Evolutionary conservation across 2,113 vertebrate genomes (phyloP).

Genomic region (Pseudopodoces humilis): DNA sequence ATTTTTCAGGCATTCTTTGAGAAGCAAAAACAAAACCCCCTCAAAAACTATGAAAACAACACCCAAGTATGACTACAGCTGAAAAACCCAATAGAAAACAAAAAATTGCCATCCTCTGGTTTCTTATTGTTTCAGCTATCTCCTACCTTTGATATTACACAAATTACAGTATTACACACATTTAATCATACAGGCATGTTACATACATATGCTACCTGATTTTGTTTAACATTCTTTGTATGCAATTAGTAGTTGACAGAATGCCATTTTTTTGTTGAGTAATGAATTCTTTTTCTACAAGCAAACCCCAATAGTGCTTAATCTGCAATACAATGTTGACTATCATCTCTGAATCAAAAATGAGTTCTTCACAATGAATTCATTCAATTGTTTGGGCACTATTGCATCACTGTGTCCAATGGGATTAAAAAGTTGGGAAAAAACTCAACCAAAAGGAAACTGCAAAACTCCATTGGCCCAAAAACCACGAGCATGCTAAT

Average conservation of each 20-base stretch:
- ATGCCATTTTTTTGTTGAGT: neutral
- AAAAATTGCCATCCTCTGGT: neutral
- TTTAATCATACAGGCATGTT: neutral
- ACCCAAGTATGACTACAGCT: neutral
- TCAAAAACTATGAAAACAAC: neutral
- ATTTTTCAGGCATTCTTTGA: constrained; percentile 24
- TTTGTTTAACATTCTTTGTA: neutral
- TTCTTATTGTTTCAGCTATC: neutral
- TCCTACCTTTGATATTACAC: neutral
- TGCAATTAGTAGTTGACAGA: neutral
- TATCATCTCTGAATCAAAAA: neutral
- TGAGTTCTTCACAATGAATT: neutral
- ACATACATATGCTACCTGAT: neutral
- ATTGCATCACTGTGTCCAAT: neutral
- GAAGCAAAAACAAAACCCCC: neutral
- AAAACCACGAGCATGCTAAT: neutral
- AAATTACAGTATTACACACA: neutral
- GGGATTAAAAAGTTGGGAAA: neutral
- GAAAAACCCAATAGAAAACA: neutral
- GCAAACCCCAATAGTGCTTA: neutral
- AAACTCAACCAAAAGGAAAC: neutral
- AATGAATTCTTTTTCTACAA: neutral
- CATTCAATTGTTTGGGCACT: neutral
- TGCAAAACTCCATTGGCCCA: neutral
- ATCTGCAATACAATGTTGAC: neutral